phyloP scores from a whole-genome alignment of 2,888 invertebrate species.

The Agriopis leucophaearia region DNA sequence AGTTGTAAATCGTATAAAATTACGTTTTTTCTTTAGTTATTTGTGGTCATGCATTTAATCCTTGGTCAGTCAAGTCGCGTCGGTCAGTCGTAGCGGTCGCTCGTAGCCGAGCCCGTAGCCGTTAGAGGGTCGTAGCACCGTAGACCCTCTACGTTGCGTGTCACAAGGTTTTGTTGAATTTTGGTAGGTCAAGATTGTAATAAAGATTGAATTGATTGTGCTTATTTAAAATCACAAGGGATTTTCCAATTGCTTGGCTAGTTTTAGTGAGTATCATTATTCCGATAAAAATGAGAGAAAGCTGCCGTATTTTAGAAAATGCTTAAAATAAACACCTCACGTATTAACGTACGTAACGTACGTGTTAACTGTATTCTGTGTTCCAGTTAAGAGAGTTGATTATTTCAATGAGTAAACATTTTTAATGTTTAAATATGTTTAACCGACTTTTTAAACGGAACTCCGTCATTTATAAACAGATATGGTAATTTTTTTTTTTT shows the following conservation, averaged over 20 bases:
- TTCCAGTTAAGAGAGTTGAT: no score
- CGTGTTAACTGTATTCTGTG: no score
- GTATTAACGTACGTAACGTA: no score
- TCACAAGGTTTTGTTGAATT: conserved; percentile 36
- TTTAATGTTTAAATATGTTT: no score
- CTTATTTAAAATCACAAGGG: conserved; percentile 2
- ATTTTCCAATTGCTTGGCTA: not conserved
- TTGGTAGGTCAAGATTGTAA: conserved; percentile 39
- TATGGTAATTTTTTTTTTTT: no score
- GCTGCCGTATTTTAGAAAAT: no score
- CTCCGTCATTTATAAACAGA: no score
- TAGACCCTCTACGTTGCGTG: conserved; percentile 52
- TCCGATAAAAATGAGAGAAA: not conserved
- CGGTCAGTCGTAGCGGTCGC: conserved; percentile 56
- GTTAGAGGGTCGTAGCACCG: conserved; percentile 52
- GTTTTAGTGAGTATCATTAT: not conserved
- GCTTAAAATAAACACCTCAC: no score
- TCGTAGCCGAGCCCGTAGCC: conserved; percentile 16
- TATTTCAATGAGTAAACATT: no score
- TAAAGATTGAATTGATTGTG: conserved; percentile 23
- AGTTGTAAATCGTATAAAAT: conserved; percentile 19
- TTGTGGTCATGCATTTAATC: conserved; percentile 39
- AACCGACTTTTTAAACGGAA: no score
- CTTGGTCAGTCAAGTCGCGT: conserved; percentile 47
- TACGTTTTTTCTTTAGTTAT: conserved; percentile 7